Evolutionary conservation across 1,140 invertebrate species (phyloP).

Genomic region (Nasonia giraulti): DNA sequence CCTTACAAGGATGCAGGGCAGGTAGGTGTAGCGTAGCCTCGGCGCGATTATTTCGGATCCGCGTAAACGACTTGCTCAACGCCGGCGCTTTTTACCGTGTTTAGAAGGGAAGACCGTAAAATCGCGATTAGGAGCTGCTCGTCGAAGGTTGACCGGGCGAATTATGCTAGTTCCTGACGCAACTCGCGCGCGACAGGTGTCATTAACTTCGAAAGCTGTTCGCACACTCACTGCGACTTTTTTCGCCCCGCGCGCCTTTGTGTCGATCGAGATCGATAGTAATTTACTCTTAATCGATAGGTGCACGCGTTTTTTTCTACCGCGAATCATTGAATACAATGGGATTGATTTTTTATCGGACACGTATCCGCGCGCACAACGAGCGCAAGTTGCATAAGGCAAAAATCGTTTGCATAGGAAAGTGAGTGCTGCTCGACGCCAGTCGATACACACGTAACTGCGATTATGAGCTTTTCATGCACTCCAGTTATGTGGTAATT

Average conservation of each 20-base stretch:
- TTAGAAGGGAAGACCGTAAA: slow-evolving; percentile 42
- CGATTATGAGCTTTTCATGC: slow-evolving; percentile 40
- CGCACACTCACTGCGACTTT: neutral
- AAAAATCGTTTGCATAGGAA: slow-evolving; percentile 35
- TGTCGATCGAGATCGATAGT: neutral
- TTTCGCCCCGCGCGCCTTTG: slow-evolving; percentile 3
- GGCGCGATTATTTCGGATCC: neutral
- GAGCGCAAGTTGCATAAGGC: slow-evolving; percentile 26
- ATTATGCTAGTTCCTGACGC: slow-evolving; percentile 29
- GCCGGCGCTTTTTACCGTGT: slow-evolving; percentile 7
- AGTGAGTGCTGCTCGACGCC: neutral
- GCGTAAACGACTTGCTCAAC: slow-evolving; percentile 9
- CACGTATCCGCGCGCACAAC: too few species aligned
- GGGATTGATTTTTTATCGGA: slow-evolving; percentile 15
- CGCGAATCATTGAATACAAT: slow-evolving; percentile 12
- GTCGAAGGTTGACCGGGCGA: slow-evolving; percentile 34
- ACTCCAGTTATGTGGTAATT: slow-evolving; percentile 46
- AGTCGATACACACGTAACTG: slow-evolving; percentile 44
- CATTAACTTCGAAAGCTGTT: slow-evolving; percentile 15
- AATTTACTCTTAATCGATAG: neutral
- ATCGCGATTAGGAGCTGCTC: slow-evolving; percentile 22
- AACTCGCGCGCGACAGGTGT: slow-evolving; percentile 2
- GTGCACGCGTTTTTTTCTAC: neutral
- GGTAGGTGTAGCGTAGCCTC: too few species aligned
- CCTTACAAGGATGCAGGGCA: neutral